These are phyloP conservation scores for Sylvicapra grimmia DNA, from an alignment of 2,113 vertebrate genomes.

Conservation along the genomic window DNA sequence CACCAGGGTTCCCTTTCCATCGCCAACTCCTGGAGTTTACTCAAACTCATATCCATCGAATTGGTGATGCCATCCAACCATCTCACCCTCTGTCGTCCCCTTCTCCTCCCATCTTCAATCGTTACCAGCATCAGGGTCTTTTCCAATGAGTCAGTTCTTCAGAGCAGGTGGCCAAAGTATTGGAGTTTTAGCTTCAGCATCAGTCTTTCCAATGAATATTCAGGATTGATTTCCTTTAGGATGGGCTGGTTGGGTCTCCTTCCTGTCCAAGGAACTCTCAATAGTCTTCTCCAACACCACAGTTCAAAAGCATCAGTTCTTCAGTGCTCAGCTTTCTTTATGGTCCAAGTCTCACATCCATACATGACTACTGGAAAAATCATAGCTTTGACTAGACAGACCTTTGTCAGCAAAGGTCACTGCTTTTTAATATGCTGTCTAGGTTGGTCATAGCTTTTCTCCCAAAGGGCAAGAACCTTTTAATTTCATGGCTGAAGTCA, in stretches of 20 bases:
- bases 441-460: background rate
- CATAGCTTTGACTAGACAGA: background rate
- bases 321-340: background rate
- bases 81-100: background rate
- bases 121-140: background rate
- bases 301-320: background rate
- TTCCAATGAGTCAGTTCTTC: background rate
- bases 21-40: background rate
- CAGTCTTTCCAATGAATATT: background rate
- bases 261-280: background rate
- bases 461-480: background rate
- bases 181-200: background rate
- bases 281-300: background rate
- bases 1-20: background rate
- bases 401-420: background rate
- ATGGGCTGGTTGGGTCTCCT: background rate
- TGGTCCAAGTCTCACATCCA: background rate
- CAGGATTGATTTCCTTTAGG: background rate
- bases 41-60: background rate
- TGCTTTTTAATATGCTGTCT: background rate
- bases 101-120: background rate
- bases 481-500: background rate
- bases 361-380: background rate
- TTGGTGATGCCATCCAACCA: background rate
- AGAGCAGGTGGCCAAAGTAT: background rate